These are phyloP conservation scores for Lithodes maja DNA, from an alignment of 2,888 invertebrate species.

Conservation along the genomic window DNA sequence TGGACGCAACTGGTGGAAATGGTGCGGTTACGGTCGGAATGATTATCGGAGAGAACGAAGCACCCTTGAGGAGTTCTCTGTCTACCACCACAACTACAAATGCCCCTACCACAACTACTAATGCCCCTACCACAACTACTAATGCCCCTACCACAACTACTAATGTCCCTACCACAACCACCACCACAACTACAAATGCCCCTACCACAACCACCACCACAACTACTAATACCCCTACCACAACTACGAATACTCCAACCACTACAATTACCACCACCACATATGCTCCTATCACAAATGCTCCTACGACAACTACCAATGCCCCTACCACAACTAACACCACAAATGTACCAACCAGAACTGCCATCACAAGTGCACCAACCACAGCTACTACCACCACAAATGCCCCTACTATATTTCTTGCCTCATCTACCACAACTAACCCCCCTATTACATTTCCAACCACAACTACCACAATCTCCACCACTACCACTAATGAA, in stretches of 20 bases:
- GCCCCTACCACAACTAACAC: neutral
- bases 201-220: conserved; percentile 3
- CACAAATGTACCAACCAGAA: neutral
- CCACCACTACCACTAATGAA: neutral
- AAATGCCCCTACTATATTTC: neutral
- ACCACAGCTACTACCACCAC: conserved; percentile 11
- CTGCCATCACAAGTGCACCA: neutral
- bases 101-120: neutral
- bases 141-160: neutral
- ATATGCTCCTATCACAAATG: neutral
- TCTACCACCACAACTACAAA: neutral
- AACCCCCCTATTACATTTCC: neutral
- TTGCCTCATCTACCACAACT: neutral
- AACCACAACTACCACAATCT: neutral
- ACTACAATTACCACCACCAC: conserved; percentile 1
- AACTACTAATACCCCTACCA: conserved; percentile 2
- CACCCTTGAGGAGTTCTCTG: neutral
- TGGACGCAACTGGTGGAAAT: neutral
- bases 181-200: neutral
- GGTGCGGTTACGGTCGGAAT: neutral
- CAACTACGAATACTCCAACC: neutral
- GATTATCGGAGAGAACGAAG: neutral
- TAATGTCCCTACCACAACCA: neutral
- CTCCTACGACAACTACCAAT: neutral
- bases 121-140: neutral